Base-by-base conservation (phyloP, 2,113 vertebrate genomes). In the Halichoerus grypus region DNA sequence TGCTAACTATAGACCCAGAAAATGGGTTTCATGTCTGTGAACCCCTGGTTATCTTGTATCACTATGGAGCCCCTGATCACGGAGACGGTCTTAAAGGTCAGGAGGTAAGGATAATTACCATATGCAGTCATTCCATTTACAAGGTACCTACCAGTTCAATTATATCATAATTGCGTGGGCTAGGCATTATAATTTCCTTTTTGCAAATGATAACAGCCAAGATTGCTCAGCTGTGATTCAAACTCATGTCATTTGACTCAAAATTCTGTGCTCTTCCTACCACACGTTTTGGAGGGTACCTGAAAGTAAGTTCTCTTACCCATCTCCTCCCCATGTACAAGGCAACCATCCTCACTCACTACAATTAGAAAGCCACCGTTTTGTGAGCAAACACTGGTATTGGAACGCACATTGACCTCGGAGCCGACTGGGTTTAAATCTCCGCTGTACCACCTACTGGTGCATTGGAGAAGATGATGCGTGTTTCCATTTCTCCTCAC, bases 211-310 rank as follows among this genome's bases (percentile, higher is more conserved):
- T 63, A 92, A 86, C 24, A 61, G 39, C 4, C 10, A 39, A 72
- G 51, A 21, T 91, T 83, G 33, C 13, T 83, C 76, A 79, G 31
- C 88, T 65, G 24, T 96, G 94, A 96, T 79, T 97, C 83, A 97
- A 87, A 21, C 11, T 7, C 57, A 19, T 0, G 3, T 72, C 92
- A 79, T 71, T 87, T 71, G 13, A 55, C 71, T 83, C 51, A 51
- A 61, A 87, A 53, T 69, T 46, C n/a, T 83, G n/a, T 49, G n/a
- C 28, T 91, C 88, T 94, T 71, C 36, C 82, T 83, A 88, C 46
- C 76, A 88, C 83, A 71, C 21, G 76, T 36, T 91, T 82, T 77
- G 15, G 18, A 82, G 19, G 9, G 16, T 31, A 49, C 46, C 65
- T 65, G n/a, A 71, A 77, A 88, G 19, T 72, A 49, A 10, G 39